Conservation (phyloP, 2,888 invertebrate species). For the Keiferia lycopersicella region DNA sequence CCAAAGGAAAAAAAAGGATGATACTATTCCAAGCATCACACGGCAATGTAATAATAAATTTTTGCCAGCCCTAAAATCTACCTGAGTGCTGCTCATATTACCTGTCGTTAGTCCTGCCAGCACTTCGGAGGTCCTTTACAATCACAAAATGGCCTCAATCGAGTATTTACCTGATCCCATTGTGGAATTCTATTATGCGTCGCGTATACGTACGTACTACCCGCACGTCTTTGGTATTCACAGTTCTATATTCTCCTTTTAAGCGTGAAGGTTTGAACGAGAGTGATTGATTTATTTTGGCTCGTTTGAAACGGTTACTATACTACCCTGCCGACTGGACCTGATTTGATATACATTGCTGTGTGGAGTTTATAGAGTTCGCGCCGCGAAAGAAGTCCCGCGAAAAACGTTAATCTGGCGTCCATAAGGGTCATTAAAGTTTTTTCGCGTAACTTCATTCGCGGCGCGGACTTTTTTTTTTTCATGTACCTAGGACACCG, state of each 20-base stretch:
- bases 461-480: too few relatives aligned
- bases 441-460: too few relatives aligned
- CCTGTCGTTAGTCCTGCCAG: slow-evolving; percentile 13
- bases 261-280: not conserved
- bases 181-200: slow-evolving; percentile 7
- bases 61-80: slow-evolving; percentile 10
- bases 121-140: slow-evolving; percentile 10
- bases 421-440: too few relatives aligned
- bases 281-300: not conserved
- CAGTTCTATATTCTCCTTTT: not conserved
- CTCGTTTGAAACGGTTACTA: not conserved
- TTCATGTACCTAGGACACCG: too few relatives aligned
- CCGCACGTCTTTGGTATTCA: too few relatives aligned
- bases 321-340: too few relatives aligned
- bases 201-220: not conserved
- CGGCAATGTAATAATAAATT: not conserved
- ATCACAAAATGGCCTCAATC: slow-evolving; percentile 17
- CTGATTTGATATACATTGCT: too few relatives aligned
- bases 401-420: too few relatives aligned
- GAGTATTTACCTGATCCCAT: slow-evolving; percentile 17
- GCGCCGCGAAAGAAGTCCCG: too few relatives aligned
- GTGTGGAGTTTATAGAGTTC: too few relatives aligned
- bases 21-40: too few relatives aligned
- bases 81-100: slow-evolving; percentile 18
- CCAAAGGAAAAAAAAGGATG: too few relatives aligned